Base-by-base conservation (phyloP, 64 coral and sea anemone genomes). In the Dendrophyllia cribrosa region DNA sequence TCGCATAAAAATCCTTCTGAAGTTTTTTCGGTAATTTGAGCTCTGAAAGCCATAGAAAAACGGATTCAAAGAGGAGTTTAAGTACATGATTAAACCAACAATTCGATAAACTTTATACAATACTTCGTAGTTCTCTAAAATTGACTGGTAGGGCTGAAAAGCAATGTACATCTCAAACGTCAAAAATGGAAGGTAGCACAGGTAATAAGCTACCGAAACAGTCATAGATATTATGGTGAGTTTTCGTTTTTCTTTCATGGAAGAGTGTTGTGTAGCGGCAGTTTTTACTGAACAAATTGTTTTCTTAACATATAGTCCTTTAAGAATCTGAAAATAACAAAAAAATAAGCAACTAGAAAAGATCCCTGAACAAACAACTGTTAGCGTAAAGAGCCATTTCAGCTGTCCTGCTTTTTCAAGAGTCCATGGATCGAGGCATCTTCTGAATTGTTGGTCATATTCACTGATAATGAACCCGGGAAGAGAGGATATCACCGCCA, bases 11-110 rank as follows among this genome's bases (percentile, higher is more conserved):
- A 93, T 55, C 12, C 72, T 83, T 77, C 70, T 87, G 47, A 97
- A 88, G 51, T 79, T 76, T 75, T 69, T 24, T 17, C 88, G 23
- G 44, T 93, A 97, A 60, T 91, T 97, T 6, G 91, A 91, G 70
- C 92, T 97, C 47, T 97, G 95, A 81, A 97, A 97, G 22, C 79
- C 74, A 58, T 94, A 94, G 15, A 97, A 49, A 63, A 97, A 58
- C 15, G 95, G 92, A 52, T 97, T 97, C 52, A 97, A 66, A 44
- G 77, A 55, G 22, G 92, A 94, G 50, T 86, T 88, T 58, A 70
- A 69, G 21, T 83, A 81, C 55, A 94, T 45, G 15, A 68, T 58
- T 72, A 95, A 78, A 26, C 75, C 88, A 19, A 91, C 49, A 69
- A 85, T 17, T 64, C 74, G 62, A 52, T 85, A 78, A 19, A 72